Evolutionary conservation across 1,140 invertebrate species (phyloP).

Genomic region (Holotrichia oblita): DNA sequence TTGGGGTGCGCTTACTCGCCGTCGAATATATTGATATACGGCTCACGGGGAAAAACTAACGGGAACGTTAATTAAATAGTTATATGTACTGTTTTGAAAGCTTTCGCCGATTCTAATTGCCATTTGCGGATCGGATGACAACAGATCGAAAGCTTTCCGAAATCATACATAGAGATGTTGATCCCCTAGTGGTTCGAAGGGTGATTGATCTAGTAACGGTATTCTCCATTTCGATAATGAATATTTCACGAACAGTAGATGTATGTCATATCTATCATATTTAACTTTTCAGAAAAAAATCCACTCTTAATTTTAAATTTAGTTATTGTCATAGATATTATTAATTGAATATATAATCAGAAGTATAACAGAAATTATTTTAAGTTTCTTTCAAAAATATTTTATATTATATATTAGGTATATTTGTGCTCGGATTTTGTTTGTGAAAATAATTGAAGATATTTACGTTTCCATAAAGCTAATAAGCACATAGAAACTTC

Average conservation of each 20-base stretch:
- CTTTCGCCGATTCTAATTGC: slow-evolving; percentile 38
- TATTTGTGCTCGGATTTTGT: too few relatives aligned
- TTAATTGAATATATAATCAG: too few relatives aligned
- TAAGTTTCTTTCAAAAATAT: too few relatives aligned
- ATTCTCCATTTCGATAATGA: slow-evolving; percentile 31
- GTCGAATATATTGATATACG: background rate
- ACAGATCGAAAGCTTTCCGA: slow-evolving; percentile 13
- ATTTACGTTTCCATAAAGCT: too few relatives aligned
- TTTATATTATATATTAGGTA: too few relatives aligned
- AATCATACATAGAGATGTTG: slow-evolving; percentile 13
- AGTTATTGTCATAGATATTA: slow-evolving; percentile 19
- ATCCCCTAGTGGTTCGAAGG: background rate
- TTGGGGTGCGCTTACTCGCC: too few relatives aligned
- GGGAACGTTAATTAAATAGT: slow-evolving; percentile 44
- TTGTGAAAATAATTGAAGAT: too few relatives aligned
- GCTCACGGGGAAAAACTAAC: background rate
- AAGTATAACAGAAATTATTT: too few relatives aligned
- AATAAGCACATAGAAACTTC: too few relatives aligned
- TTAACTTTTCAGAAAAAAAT: slow-evolving; percentile 2
- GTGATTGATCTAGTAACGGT: slow-evolving; percentile 27
- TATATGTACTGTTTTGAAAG: slow-evolving; percentile 36
- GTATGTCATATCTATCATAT: slow-evolving; percentile 13
- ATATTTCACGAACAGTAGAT: slow-evolving; percentile 28
- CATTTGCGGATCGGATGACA: slow-evolving; percentile 34
- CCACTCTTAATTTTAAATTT: background rate